Base-by-base conservation (phyloP, 2,888 invertebrate genomes). In the Troglohyphantes excavatus region DNA sequence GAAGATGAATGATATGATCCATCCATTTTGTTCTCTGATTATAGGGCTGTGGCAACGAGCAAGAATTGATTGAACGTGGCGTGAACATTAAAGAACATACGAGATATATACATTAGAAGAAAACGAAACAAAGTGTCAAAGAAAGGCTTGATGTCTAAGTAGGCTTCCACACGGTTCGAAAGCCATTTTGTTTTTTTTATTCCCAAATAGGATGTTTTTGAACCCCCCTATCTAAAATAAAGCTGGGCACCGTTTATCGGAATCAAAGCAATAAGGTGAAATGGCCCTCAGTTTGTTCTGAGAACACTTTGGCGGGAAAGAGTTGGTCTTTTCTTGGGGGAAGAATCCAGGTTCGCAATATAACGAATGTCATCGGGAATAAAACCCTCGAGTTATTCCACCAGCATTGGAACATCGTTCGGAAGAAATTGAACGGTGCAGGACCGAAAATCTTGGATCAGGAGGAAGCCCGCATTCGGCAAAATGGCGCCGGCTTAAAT, bases 401-500 rank as follows among this genome's bases (percentile, higher is more conserved):
- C 84, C 84, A 84, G 75, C 84, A 84, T 84, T 43, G 67, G 75
- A 75, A 82, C 65, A 84, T 84, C 84, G 67, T 84, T 84, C 75
- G 73, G 84, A 67, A 65, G 70, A 70, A 82, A 70, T 82, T 75
- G 75, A 67, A 84, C 53, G 75, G 72, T 68, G 23, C 23, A 26
- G 23, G 21, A 27, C 79, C 61, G 29, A 63, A 75, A 63, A 75
- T 9, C 65, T 23, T 17, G 61, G 67, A 85, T 85, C 84, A 73
- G n/a, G 46, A 21, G 6, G 19, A 26, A 73, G 29, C 75, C 75
- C 75, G 84, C 84, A 76, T 76, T 76, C 76, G 26, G 67, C 76
- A 85, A 85, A 85, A 76, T 76, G 84, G 84, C 76, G 75, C 11
- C 75, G 84, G 84, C 75, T 85, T 85, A 85, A 85, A 85, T 85